phyloP scores from a whole-genome alignment of 2,888 invertebrate genomes.

The Myopa testacea region DNA sequence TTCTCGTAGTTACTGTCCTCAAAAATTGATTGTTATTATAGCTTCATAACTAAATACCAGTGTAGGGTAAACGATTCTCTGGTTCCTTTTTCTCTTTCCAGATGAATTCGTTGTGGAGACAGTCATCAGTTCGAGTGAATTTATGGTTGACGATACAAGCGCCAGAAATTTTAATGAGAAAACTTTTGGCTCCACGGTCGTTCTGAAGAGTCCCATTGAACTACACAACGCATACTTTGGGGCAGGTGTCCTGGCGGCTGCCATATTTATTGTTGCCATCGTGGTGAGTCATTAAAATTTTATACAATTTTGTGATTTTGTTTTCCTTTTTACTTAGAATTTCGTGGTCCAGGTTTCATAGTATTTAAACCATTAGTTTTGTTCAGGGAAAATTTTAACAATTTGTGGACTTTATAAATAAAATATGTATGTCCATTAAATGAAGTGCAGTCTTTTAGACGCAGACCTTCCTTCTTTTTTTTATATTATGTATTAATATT shows the following conservation, averaged over 20 bases:
- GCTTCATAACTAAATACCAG: not conserved
- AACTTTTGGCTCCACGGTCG: slow-evolving; percentile 67
- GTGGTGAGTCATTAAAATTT: slow-evolving; percentile 71
- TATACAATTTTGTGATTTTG: slow-evolving; percentile 1
- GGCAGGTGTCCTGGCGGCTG: slow-evolving; percentile 80
- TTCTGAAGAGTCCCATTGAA: slow-evolving; percentile 71
- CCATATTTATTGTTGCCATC: slow-evolving; percentile 79
- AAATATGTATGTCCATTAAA: too few species aligned
- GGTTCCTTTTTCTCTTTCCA: slow-evolving; percentile 58
- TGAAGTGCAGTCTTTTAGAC: too few species aligned
- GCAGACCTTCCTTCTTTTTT: too few species aligned
- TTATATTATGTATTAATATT: too few species aligned
- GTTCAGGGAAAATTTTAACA: too few species aligned
- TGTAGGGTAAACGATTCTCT: not conserved
- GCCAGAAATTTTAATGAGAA: slow-evolving; percentile 68
- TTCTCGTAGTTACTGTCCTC: too few species aligned
- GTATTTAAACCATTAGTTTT: too few species aligned
- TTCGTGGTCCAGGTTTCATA: too few species aligned
- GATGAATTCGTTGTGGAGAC: slow-evolving; percentile 80
- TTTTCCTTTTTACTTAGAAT: not conserved
- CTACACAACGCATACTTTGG: slow-evolving; percentile 84
- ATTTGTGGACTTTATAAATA: too few species aligned
- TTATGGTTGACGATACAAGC: slow-evolving; percentile 68
- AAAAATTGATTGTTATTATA: too few species aligned
- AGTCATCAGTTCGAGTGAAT: slow-evolving; percentile 71